These are phyloP conservation scores for Andinoacara biseriatus DNA, from an alignment of 2,113 vertebrate species.

Conservation along the genomic window DNA sequence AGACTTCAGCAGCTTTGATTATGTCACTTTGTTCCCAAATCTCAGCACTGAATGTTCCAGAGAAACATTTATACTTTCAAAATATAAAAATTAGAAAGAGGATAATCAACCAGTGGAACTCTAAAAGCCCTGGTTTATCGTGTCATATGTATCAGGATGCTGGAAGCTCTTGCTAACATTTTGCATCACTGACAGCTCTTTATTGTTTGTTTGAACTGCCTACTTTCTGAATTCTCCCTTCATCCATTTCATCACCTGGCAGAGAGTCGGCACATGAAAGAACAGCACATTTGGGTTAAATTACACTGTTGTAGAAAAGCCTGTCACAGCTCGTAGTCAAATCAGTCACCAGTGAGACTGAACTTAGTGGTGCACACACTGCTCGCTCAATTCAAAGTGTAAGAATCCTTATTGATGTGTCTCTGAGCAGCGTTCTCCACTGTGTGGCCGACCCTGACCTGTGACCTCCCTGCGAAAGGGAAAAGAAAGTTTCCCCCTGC, in stretches of 20 bases:
- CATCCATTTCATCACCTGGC: slow-evolving; percentile 50
- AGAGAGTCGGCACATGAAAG: slow-evolving; percentile 22
- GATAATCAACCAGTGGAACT: background rate
- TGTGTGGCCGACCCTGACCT: slow-evolving; percentile 24
- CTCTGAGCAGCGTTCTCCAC: background rate
- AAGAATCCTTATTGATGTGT: background rate
- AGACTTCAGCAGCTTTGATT: background rate
- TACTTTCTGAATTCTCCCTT: slow-evolving; percentile 40
- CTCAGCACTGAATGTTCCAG: background rate
- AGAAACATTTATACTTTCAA: background rate
- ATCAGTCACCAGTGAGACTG: slow-evolving; percentile 7
- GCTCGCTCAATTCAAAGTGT: slow-evolving; percentile 12
- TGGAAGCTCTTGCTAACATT: slow-evolving; percentile 31
- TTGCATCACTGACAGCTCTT: slow-evolving; percentile 52
- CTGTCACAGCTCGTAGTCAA: slow-evolving; percentile 17
- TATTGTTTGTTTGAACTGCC: slow-evolving; percentile 46
- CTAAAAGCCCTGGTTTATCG: background rate
- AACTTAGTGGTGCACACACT: background rate
- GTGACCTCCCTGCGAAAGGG: slow-evolving; percentile 11
- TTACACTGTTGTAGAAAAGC: slow-evolving; percentile 21
- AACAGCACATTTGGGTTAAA: slow-evolving; percentile 29
- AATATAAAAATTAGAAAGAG: background rate
- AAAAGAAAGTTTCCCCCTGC: slow-evolving; percentile 18
- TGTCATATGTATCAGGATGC: background rate
- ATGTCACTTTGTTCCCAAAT: background rate